Conservation (phyloP, 2,888 invertebrate genomes). For the Andrena trimmerana region DNA sequence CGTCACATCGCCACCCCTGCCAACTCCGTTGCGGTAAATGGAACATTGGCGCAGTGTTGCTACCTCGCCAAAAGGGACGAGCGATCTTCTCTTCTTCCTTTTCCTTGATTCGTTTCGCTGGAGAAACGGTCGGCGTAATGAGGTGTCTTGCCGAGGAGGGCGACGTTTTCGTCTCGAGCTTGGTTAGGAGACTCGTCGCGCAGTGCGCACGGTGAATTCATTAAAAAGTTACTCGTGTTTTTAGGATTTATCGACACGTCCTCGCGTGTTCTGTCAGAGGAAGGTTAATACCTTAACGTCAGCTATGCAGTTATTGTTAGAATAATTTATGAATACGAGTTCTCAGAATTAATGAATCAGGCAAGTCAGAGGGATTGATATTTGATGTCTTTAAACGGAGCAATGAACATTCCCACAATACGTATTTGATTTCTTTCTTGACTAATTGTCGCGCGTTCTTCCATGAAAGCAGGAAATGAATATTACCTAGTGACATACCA, state of each 20-base stretch:
- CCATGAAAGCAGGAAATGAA: neutral
- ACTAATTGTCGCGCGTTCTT: slow-evolving; percentile 4
- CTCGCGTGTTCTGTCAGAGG: no score
- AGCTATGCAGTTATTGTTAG: no score
- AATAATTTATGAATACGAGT: no score
- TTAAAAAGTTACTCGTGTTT: no score
- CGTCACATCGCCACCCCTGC: neutral
- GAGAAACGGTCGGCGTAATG: neutral
- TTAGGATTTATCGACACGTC: no score
- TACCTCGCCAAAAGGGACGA: neutral
- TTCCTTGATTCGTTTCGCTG: neutral
- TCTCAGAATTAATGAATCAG: no score
- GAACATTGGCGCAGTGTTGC: neutral
- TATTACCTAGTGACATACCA: neutral
- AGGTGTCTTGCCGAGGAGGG: neutral
- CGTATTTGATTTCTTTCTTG: neutral
- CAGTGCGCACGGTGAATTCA: no score
- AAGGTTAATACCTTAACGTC: no score
- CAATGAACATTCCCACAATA: no score
- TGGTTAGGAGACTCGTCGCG: neutral
- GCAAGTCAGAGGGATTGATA: no score
- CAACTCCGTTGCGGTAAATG: slow-evolving; percentile 16
- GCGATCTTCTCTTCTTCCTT: neutral
- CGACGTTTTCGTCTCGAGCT: neutral
- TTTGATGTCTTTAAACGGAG: no score